A percentile compares a stretch with the other conserved stretches of the same genome.
Conservation (phyloP, 2,113 vertebrate genomes). For the Seriola aureovittata region DNA sequence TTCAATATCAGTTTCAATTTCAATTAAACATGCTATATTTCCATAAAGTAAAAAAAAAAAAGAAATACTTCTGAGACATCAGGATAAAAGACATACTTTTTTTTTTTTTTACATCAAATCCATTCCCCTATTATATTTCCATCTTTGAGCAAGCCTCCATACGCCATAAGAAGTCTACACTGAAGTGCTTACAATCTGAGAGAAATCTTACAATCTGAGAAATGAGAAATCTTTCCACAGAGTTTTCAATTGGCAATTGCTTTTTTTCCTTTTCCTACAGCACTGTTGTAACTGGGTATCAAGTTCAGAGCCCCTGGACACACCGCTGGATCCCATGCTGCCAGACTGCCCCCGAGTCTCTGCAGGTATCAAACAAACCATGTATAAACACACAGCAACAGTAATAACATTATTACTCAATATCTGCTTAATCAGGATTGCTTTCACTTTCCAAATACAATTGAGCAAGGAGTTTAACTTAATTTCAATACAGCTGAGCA, state of each 20-base stretch:
- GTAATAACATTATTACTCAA: neutral
- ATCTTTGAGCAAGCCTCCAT: neutral
- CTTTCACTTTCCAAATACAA: neutral
- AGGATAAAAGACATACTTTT: neutral
- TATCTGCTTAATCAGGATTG: neutral
- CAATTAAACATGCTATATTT: constrained; percentile 14
- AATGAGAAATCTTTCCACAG: neutral
- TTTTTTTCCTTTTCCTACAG: constrained; percentile 78
- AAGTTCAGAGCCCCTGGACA: constrained; percentile 94
- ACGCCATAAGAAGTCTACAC: neutral
- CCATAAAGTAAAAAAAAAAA: neutral
- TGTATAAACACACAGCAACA: neutral
- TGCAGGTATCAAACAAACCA: constrained; percentile 89
- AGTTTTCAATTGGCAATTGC: neutral
- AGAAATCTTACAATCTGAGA: neutral
- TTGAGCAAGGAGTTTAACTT: neutral
- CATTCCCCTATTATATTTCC: neutral
- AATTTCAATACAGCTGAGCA: neutral
- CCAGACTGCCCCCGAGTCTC: constrained; percentile 95
- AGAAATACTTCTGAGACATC: neutral
- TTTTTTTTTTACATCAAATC: constrained; percentile 6
- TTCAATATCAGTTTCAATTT: constrained; percentile 15
- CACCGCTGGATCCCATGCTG: constrained; percentile 93
- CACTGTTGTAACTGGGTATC: constrained; percentile 98
- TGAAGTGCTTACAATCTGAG: neutral